Base-by-base conservation (phyloP, 2,797 vertebrate species). In the Eleutherodactylus coqui region DNA sequence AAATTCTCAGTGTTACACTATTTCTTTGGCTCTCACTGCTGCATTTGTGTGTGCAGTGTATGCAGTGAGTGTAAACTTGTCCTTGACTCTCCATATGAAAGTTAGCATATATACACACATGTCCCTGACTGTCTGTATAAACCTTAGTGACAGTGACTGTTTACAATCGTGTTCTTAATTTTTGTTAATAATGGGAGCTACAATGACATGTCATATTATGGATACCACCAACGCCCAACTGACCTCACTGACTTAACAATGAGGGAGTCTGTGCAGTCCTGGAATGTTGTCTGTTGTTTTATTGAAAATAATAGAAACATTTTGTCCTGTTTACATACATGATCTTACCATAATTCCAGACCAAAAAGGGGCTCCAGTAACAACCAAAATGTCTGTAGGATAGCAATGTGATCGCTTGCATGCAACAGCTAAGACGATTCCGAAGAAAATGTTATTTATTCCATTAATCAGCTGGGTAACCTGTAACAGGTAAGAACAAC, bases 281-380 rank as follows among this genome's bases (percentile, higher is more conserved):
- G 10, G 43, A 5, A 29, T 13, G 2, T 0, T 60, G 27, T 29
- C 1, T 10, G 11, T 13, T 60, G 5, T 27, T 60, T 27, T 13
- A 29, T 2, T 11, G 2, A 13, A 10, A 60, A 29, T 10, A 10
- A 4, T 27, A 16, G 27, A 62, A 32, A 29, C 24, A 62, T 32
- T 17, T 32, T 17, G 13, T 43, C 32, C 38, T 14, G 41, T 4
- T 82, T 77, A 21, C 9, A 53, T 41, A n/a, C 6, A 70, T 78
- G 38, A 45, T 85, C 84, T 85, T 85, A 85, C 84, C 84, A 29
- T 19, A 29, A 72, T 17, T 58, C 84, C 84, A 73, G 21, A 41
- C 83, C 75, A 78, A 34, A 41, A 79, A 27, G 49, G 13, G 2
- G 58, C 13, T 14, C 75, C 62, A n/a, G 45, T 41, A n/a, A 8